Evolutionary conservation across 2,113 vertebrate genomes (phyloP).

Genomic region (Ammodytes dubius): DNA sequence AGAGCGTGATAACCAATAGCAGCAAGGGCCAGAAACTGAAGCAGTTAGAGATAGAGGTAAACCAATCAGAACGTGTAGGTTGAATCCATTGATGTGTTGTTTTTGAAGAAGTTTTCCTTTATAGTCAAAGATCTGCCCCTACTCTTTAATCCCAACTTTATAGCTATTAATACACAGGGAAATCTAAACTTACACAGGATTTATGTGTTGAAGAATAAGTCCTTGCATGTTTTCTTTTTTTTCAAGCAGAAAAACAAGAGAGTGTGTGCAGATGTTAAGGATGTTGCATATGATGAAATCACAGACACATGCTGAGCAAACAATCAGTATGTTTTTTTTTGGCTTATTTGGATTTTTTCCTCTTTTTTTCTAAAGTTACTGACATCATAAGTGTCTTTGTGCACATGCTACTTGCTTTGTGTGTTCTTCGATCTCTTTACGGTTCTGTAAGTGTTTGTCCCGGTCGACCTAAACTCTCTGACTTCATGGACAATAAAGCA

Average conservation of each 20-base stretch:
- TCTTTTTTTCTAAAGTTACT: neutral
- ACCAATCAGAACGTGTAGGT: slow-evolving; percentile 67
- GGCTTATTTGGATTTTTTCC: slow-evolving; percentile 4
- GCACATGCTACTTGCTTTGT: slow-evolving; percentile 21
- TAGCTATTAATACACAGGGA: slow-evolving; percentile 18
- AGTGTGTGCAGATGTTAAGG: slow-evolving; percentile 22
- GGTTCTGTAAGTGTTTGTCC: slow-evolving; percentile 42
- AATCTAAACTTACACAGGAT: slow-evolving; percentile 17
- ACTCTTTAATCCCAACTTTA: slow-evolving; percentile 49
- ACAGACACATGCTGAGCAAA: slow-evolving; percentile 36
- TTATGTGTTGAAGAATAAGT: slow-evolving; percentile 24
- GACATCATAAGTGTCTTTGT: neutral
- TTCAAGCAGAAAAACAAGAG: slow-evolving; percentile 22
- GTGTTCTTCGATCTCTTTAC: slow-evolving; percentile 5
- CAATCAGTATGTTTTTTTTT: slow-evolving; percentile 40
- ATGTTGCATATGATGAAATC: slow-evolving; percentile 76
- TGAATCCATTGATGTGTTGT: slow-evolving; percentile 69
- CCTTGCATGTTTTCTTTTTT: slow-evolving; percentile 31
- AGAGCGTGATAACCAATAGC: slow-evolving; percentile 61
- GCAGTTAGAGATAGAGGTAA: slow-evolving; percentile 78
- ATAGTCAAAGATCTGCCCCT: slow-evolving; percentile 33
- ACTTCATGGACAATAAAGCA: slow-evolving; percentile 74
- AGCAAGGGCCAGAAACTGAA: slow-evolving; percentile 50
- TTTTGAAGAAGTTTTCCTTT: slow-evolving; percentile 68
- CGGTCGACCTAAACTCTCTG: slow-evolving; percentile 59